Evolutionary conservation across 2,888 invertebrate species (phyloP), one percentile per base, ranked within the genome.

Genomic region (Holacanthella duospinosa): DNA sequence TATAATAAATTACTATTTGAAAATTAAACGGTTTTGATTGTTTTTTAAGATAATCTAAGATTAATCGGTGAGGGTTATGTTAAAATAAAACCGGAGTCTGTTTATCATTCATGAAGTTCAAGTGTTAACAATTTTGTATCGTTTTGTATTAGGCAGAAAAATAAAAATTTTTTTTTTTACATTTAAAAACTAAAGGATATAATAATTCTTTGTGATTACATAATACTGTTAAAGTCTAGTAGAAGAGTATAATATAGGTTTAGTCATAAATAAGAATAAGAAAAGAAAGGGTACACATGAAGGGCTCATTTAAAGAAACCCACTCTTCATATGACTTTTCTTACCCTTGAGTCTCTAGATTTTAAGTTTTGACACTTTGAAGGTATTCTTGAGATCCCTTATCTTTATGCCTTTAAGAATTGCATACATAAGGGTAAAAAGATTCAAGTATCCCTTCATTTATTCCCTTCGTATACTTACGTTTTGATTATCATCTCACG

Each of bases 401-500:
- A 36, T 36, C 36, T n/a, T n/a, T n/a, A n/a, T n/a, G 16, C 36
- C 36, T 36, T 36, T 36, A 36, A n/a, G n/a, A 36, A 36, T 36
- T 36, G 36, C 36, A 36, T 36, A 16, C 16, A 16, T 36, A 36
- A 16, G 16, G 36, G n/a, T n/a, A n/a, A n/a, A n/a, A n/a, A n/a
- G n/a, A n/a, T n/a, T n/a, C n/a, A n/a, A n/a, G n/a, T n/a, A n/a
- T n/a, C n/a, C n/a, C n/a, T n/a, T n/a, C n/a, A n/a, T n/a, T n/a
- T n/a, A n/a, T n/a, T n/a, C n/a, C n/a, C n/a, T n/a, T n/a, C n/a
- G n/a, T n/a, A n/a, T 9, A 36, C 36, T 36, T 48, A 16, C 16
- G n/a, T 16, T 48, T 48, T 48, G 48, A 48, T 48, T 48, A 48
- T 48, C 19, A 48, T 48, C 48, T 48, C 21, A 48, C 48, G 48